These are phyloP conservation scores for Notodonta ziczac DNA, from an alignment of 2,888 invertebrate species.

Conservation along the genomic window DNA sequence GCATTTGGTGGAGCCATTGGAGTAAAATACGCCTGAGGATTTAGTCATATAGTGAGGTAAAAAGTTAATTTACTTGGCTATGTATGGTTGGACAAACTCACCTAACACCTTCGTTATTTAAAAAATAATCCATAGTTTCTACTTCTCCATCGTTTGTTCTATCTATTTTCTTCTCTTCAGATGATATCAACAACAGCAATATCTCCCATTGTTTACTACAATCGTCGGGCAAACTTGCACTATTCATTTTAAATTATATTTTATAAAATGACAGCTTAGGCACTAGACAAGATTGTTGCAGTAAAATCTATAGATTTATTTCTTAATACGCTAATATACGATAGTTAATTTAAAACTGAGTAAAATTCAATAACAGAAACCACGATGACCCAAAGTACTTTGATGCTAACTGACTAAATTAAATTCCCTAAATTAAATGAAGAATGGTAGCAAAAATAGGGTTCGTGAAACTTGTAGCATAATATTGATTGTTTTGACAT, in stretches of 20 bases:
- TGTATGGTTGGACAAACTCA: conserved; percentile 31
- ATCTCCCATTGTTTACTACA: conserved; percentile 76
- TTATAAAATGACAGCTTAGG: conserved; percentile 10
- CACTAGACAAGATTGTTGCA: conserved; percentile 7
- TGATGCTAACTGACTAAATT: not conserved
- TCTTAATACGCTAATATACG: too few species aligned
- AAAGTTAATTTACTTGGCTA: too few species aligned
- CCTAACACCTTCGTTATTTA: conserved; percentile 69
- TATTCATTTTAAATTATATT: conserved; percentile 49
- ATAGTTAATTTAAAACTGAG: too few species aligned
- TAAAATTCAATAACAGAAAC: not conserved
- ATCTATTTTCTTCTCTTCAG: conserved; percentile 76
- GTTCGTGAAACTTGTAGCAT: not conserved
- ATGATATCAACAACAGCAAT: conserved; percentile 66
- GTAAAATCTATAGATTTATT: not conserved
- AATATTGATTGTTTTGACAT: conserved; percentile 2
- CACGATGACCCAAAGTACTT: not conserved
- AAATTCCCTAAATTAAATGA: not conserved
- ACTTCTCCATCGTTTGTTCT: conserved; percentile 66
- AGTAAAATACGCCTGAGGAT: conserved; percentile 59
- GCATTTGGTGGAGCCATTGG: conserved; percentile 73
- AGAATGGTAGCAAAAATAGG: not conserved
- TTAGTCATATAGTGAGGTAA: not conserved
- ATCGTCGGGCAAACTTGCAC: conserved; percentile 62
- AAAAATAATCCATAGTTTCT: conserved; percentile 72